Evolutionary conservation across 1,140 invertebrate species (phyloP).

Genomic region (Meloidogyne exigua): DNA sequence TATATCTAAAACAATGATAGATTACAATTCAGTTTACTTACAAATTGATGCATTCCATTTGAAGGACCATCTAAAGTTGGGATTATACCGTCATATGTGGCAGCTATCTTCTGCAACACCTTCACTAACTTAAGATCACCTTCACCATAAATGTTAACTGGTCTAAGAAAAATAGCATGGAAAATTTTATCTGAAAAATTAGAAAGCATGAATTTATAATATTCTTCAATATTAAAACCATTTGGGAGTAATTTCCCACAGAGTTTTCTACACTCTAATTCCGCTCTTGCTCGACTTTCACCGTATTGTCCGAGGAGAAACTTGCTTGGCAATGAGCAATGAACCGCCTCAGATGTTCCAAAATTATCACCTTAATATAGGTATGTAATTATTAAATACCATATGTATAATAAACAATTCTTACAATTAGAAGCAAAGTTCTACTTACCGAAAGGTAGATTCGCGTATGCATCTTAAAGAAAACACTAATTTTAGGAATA

Average conservation of each 20-base stretch:
- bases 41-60: conserved; percentile 45
- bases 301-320: conserved; percentile 45
- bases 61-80: conserved; percentile 27
- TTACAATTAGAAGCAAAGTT: too few species aligned
- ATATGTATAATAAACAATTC: background rate
- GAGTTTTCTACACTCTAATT: conserved; percentile 26
- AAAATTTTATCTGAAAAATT: conserved; percentile 29
- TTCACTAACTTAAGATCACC: conserved; percentile 29
- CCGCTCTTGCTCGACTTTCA: conserved; percentile 33
- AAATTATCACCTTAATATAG: conserved; percentile 38
- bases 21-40: conserved; percentile 23
- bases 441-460: conserved; percentile 27
- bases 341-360: conserved; percentile 42
- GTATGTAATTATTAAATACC: too few species aligned
- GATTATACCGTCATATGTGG: conserved; percentile 23
- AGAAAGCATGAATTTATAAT: background rate
- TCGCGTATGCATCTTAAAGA: conserved; percentile 38
- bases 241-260: conserved; percentile 31
- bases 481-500: background rate
- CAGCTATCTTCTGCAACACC: conserved; percentile 34
- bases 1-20: conserved; percentile 34
- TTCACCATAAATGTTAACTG: conserved; percentile 47
- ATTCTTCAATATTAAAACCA: conserved; percentile 8
- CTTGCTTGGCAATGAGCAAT: conserved; percentile 31
- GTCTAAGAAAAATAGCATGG: conserved; percentile 38